phyloP scores from a whole-genome alignment of 2,113 vertebrate genomes.

The Strix uralensis region DNA sequence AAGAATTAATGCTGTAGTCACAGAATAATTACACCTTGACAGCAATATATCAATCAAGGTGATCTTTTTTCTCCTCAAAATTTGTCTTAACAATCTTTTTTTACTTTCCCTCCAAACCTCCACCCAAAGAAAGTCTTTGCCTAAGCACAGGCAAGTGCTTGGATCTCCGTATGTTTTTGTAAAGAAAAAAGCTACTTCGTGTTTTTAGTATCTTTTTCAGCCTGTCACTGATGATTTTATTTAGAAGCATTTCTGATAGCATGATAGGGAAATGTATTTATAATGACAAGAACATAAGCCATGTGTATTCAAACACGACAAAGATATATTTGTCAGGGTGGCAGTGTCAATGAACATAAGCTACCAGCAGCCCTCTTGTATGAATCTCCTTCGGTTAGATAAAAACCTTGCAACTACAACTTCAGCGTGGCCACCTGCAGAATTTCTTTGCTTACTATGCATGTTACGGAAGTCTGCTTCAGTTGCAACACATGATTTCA shows the following conservation, averaged over 20 bases:
- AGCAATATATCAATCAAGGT: background rate
- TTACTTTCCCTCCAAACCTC: background rate
- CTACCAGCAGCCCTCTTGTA: fast-evolving
- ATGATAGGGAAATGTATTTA: background rate
- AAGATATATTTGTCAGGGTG: background rate
- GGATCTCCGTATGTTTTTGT: background rate
- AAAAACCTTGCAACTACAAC: background rate
- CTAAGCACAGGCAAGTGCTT: background rate
- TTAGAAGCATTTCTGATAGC: background rate
- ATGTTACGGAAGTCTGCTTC: background rate
- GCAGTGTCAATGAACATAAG: background rate
- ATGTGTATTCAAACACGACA: background rate
- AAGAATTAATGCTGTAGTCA: background rate
- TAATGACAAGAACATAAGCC: background rate
- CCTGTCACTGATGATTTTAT: background rate
- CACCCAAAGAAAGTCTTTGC: background rate
- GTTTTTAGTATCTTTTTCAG: background rate
- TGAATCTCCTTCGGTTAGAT: background rate
- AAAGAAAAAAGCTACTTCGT: background rate
- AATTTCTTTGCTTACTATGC: background rate
- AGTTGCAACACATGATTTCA: fast-evolving
- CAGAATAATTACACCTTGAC: background rate
- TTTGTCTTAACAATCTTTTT: background rate
- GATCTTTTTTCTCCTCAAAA: background rate
- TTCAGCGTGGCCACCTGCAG: background rate